Evolutionary conservation across 1,140 invertebrate genomes (phyloP), one percentile per base, ranked within the genome.

Genomic region (Dermatophagoides farinae): DNA sequence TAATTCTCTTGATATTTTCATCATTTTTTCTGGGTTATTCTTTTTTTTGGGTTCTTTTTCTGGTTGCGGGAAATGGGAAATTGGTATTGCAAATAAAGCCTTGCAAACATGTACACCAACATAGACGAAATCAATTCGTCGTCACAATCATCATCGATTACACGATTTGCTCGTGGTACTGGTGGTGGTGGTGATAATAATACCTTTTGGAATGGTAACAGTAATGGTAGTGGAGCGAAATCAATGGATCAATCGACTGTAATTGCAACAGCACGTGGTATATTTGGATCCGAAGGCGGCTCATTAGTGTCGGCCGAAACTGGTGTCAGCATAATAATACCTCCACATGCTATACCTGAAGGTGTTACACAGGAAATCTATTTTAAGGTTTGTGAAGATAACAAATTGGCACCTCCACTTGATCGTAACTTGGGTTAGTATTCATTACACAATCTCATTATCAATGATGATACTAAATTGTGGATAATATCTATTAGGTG

Each of bases 341-440:
- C 90, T 44, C 79, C 83, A 59, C 85, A 85, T 61, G 89, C 90
- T 38, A 80, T 93, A 64, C 78, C 82, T 51, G 76, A 79, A 20
- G 85, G 85, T 46, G 78, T 80, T 64, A 78, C 81, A 65, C 87
- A 92, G 76, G 87, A 92, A 74, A 84, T 95, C 68, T 93, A 91
- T 79, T 91, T 95, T 77, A 89, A 89, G 70, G 88, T 95, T 63
- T 79, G 77, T 68, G 69, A 74, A 59, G 75, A 77, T 66, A 72
- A 73, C 60, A 73, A 81, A 70, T 81, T 81, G 67, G 77, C 83
- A 65, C 84, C 85, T 57, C 85, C 85, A 60, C 77, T 88, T 71
- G 84, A 88, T 75, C 80, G 82, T 75, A 83, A 86, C 25, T 87
- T 87, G 78, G 85, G 85, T 87, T 80, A 73, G 70, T 22, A 60